Evolutionary conservation across 2,113 vertebrate genomes (phyloP).

Genomic region (Anseranas semipalmata): DNA sequence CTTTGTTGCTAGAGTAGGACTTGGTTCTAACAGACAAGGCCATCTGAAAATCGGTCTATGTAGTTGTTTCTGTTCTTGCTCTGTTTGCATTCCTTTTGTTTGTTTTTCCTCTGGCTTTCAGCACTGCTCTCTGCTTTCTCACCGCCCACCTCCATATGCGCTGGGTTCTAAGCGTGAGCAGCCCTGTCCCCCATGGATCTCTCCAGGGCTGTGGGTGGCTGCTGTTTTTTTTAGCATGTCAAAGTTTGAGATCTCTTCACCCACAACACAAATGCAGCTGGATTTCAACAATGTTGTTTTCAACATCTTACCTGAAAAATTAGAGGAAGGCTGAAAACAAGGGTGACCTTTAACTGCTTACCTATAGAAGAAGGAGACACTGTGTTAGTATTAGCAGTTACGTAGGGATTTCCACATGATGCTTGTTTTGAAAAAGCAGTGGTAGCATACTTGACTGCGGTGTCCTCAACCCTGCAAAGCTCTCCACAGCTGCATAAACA

Average conservation of each 20-base stretch:
- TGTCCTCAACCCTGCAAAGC: neutral
- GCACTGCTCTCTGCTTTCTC: neutral
- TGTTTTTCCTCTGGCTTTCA: neutral
- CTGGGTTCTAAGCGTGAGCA: neutral
- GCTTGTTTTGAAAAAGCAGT: neutral
- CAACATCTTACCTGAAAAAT: constrained; percentile 63
- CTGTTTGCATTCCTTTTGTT: neutral
- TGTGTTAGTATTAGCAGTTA: neutral
- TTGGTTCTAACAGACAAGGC: neutral
- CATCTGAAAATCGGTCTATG: fast-evolving
- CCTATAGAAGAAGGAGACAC: constrained; percentile 31
- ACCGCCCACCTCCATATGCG: neutral
- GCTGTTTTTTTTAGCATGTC: neutral
- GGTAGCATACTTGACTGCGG: fast-evolving
- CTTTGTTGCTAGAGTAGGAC: neutral
- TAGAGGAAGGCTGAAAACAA: constrained; percentile 37
- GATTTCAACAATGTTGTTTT: neutral
- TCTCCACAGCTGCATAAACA: neutral
- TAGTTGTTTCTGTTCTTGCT: neutral
- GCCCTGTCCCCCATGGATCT: neutral
- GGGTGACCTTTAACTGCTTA: neutral
- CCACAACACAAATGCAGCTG: neutral
- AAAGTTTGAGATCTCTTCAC: neutral
- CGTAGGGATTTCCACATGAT: neutral
- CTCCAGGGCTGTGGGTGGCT: neutral